These are phyloP conservation scores for Hylaeus volcanicus DNA, from an alignment of 1,140 invertebrate genomes.

Conservation along the genomic window DNA sequence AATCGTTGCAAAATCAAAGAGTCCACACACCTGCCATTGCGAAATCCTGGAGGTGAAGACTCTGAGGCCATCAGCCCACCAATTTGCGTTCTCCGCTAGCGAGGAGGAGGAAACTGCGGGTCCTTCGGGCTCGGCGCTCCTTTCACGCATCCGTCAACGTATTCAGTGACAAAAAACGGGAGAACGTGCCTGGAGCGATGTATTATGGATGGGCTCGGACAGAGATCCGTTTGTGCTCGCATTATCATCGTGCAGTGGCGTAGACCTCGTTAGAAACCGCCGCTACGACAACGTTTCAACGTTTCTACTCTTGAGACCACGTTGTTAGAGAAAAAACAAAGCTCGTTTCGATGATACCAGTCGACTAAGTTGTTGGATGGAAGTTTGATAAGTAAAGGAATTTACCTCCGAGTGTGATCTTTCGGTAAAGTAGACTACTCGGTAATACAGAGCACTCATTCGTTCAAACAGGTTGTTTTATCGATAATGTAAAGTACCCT, in stretches of 20 bases:
- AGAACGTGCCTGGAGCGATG: constrained; percentile 51
- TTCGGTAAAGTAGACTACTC: no score
- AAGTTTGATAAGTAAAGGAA: no score
- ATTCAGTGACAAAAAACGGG: constrained; percentile 68
- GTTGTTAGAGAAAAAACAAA: neutral
- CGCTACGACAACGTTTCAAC: neutral
- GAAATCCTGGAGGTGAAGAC: neutral
- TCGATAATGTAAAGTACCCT: no score
- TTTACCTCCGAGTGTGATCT: no score
- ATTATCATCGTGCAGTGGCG: constrained; percentile 60
- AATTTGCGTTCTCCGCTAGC: neutral
- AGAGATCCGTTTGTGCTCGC: constrained; percentile 71
- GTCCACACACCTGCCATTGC: neutral
- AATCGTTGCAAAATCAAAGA: neutral
- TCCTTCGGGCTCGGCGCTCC: constrained; percentile 23
- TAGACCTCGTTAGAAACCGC: constrained; percentile 23
- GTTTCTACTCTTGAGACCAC: no score
- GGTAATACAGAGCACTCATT: no score
- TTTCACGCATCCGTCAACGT: constrained; percentile 58
- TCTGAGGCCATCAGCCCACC: neutral
- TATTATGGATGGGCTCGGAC: constrained; percentile 66
- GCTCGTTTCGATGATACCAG: no score
- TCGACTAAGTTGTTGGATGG: no score
- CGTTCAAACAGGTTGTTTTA: no score
- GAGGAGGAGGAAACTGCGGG: neutral